Conservation (phyloP, 2,888 invertebrate genomes). For the Mesorhabditis spiculigera region DNA sequence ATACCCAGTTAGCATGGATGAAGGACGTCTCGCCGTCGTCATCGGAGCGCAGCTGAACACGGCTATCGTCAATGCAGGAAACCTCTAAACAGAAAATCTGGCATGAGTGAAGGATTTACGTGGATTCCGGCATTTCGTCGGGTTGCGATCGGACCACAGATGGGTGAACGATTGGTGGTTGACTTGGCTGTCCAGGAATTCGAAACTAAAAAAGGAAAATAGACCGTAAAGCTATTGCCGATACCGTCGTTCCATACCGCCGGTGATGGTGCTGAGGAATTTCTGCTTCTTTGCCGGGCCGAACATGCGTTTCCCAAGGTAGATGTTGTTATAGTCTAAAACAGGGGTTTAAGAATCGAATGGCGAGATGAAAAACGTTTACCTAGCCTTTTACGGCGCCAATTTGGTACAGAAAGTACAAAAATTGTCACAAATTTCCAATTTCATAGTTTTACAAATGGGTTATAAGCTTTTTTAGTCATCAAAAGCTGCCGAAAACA, state of each 20-base stretch:
- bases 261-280: constrained; percentile 48
- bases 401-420: no score
- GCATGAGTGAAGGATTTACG: constrained; percentile 19
- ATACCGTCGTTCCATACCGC: constrained; percentile 53
- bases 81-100: neutral
- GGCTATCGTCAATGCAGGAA: neutral
- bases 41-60: neutral
- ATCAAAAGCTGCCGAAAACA: no score
- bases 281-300: constrained; percentile 53
- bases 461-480: no score
- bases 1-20: constrained; percentile 52
- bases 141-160: constrained; percentile 39
- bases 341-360: neutral
- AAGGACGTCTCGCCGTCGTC: constrained; percentile 25
- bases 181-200: constrained; percentile 55
- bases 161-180: constrained; percentile 54
- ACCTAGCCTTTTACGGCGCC: no score
- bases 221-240: neutral
- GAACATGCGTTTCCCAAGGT: constrained; percentile 56
- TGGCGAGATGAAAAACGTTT: no score
- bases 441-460: no score
- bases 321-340: constrained; percentile 55
- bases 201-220: constrained; percentile 28
- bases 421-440: no score
- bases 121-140: constrained; percentile 41